Evolutionary conservation across 2,797 vertebrate species (phyloP).

Genomic region (Phataginus tetradactyla): DNA sequence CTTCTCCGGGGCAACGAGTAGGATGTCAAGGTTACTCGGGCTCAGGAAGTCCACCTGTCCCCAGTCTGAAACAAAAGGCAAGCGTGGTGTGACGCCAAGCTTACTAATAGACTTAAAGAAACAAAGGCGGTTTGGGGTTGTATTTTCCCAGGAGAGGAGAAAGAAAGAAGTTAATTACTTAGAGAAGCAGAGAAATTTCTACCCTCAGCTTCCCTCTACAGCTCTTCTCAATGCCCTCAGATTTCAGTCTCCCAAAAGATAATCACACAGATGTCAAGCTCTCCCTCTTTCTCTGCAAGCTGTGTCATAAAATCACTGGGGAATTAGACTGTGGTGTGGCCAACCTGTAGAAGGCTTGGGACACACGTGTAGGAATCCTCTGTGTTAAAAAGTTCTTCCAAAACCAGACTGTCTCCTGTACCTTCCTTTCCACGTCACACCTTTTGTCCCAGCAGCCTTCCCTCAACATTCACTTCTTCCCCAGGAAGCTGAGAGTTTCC

Average conservation of each 20-base stretch:
- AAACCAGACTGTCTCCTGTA: accelerated
- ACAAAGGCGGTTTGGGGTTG: not conserved
- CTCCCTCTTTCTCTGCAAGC: not conserved
- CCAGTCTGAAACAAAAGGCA: not conserved
- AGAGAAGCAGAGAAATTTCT: not conserved
- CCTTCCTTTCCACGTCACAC: not conserved
- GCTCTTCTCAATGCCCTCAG: no score
- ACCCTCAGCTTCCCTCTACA: not conserved
- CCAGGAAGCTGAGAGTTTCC: not conserved
- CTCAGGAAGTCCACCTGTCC: not conserved
- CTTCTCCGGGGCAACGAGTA: not conserved
- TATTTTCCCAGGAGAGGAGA: not conserved
- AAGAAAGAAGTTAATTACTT: not conserved
- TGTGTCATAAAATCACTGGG: not conserved
- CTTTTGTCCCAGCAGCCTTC: not conserved
- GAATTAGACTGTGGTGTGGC: not conserved
- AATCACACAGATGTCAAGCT: not conserved
- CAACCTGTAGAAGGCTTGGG: accelerated
- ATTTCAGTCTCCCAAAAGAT: not conserved
- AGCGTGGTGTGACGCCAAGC: not conserved
- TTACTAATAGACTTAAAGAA: not conserved
- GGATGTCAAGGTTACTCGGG: not conserved
- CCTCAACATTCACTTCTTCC: not conserved
- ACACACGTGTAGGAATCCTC: not conserved
- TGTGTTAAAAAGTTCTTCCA: not conserved